A percentile compares a stretch with the other conserved stretches of the same genome.
Conservation (phyloP, 2,888 invertebrate genomes). For the Eumerus sabulonum region DNA sequence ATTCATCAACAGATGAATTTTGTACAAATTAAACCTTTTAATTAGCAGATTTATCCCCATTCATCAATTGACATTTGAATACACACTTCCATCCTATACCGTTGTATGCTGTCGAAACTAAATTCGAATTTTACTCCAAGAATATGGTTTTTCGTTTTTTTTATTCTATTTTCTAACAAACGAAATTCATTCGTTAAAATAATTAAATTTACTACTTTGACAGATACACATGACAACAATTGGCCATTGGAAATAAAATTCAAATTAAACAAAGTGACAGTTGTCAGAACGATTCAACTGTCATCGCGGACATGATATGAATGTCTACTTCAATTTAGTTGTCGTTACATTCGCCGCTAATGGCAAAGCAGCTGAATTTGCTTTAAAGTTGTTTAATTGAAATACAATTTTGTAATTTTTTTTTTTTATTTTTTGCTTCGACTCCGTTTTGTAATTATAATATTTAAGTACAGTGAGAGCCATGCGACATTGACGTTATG, state of each 20-base stretch:
- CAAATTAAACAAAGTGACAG: conserved; percentile 37
- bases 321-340: background rate
- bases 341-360: conserved; percentile 16
- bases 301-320: conserved; percentile 1
- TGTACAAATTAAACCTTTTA: conserved; percentile 56
- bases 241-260: conserved; percentile 26
- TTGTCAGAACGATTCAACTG: conserved; percentile 4
- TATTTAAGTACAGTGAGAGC: conserved; percentile 2
- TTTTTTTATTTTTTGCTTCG: conserved; percentile 5
- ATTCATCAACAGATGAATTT: conserved; percentile 4
- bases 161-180: too few species aligned
- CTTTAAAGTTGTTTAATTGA: conserved; percentile 48
- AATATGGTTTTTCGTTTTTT: too few species aligned
- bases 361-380: conserved; percentile 32
- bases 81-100: too few species aligned
- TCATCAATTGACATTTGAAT: too few species aligned
- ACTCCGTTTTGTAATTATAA: too few species aligned
- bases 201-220: too few species aligned
- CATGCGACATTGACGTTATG: conserved; percentile 10
- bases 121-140: too few species aligned
- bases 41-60: conserved; percentile 52
- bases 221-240: conserved; percentile 4
- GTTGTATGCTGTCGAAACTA: too few species aligned
- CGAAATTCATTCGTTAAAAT: too few species aligned
- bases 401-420: conserved; percentile 41